Evolutionary conservation across 2,797 vertebrate species (phyloP).

Genomic region (Sebastolobus alascanus): DNA sequence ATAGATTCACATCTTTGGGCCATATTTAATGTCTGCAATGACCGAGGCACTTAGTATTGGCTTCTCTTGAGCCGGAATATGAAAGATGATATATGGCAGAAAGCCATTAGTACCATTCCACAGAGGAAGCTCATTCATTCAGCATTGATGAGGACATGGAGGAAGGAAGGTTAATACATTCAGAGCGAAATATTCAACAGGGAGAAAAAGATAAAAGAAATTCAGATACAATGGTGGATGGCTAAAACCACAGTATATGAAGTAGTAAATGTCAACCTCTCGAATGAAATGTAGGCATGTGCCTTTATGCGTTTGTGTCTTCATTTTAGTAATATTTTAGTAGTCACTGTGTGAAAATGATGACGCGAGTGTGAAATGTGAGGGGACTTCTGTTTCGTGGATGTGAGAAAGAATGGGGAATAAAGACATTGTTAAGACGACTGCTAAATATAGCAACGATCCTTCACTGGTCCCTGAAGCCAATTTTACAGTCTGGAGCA

Average conservation of each 20-base stretch:
- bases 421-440: slow-evolving; percentile 70
- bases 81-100: slow-evolving; percentile 57
- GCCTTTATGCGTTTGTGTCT: slow-evolving; percentile 8
- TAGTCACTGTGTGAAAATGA: slow-evolving; percentile 45
- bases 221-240: slow-evolving; percentile 16
- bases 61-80: slow-evolving; percentile 44
- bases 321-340: slow-evolving; percentile 33
- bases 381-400: slow-evolving; percentile 61
- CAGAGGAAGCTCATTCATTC: slow-evolving; percentile 54
- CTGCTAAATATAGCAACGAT: slow-evolving; percentile 82
- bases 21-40: slow-evolving; percentile 33
- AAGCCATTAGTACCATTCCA: slow-evolving; percentile 55
- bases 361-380: slow-evolving; percentile 51
- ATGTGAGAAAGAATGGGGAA: slow-evolving; percentile 58
- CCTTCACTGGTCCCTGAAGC: slow-evolving; percentile 77
- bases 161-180: slow-evolving; percentile 38
- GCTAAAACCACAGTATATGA: slow-evolving; percentile 28
- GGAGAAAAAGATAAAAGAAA: slow-evolving; percentile 31
- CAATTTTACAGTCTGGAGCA: slow-evolving; percentile 80
- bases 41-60: slow-evolving; percentile 30
- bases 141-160: slow-evolving; percentile 45
- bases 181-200: slow-evolving; percentile 24
- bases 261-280: slow-evolving; percentile 35
- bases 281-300: slow-evolving; percentile 21
- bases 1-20: slow-evolving; percentile 18